Percentiles rank a stretch among this genome's conserved stretches.
phyloP scores from a whole-genome alignment of 2,797 vertebrate species.

The Hoplostethus mediterraneus region DNA sequence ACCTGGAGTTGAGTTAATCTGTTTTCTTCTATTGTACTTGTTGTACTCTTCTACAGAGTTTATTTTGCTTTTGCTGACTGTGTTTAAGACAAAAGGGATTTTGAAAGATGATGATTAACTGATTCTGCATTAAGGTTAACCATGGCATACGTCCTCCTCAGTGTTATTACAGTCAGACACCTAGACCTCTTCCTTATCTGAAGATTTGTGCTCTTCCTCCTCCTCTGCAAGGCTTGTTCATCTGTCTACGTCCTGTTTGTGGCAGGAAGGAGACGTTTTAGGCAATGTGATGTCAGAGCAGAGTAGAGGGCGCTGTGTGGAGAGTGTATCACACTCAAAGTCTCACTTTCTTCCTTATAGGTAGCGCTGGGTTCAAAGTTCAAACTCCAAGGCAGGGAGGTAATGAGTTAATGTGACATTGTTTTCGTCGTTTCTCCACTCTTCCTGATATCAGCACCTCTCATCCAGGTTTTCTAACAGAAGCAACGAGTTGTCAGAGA shows the following conservation, averaged over 20 bases:
- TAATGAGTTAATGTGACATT: conserved; percentile 12
- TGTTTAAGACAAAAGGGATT: background rate
- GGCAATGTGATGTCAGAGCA: conserved; percentile 44
- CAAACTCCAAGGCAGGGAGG: conserved; percentile 34
- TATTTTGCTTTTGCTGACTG: background rate
- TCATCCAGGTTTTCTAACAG: conserved; percentile 6
- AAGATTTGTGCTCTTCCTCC: conserved; percentile 7
- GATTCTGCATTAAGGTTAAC: background rate
- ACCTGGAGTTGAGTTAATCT: conserved; percentile 18
- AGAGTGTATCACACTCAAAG: background rate
- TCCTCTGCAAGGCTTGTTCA: background rate
- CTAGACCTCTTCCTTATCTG: conserved; percentile 12
- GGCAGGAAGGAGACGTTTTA: conserved; percentile 28
- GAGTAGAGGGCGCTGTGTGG: conserved; percentile 6
- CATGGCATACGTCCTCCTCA: background rate
- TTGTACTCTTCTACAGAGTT: background rate
- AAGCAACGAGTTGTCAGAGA: conserved; percentile 9
- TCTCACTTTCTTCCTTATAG: conserved; percentile 34
- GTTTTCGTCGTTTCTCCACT: conserved; percentile 6
- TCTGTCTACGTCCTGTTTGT: conserved; percentile 41
- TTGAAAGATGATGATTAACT: background rate
- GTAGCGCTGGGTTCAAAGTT: conserved; percentile 50
- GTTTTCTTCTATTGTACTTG: conserved; percentile 26
- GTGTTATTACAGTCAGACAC: background rate
- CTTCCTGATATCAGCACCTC: background rate